Evolutionary conservation across 2,797 vertebrate species (phyloP).

Genomic region (Nyctibius grandis): DNA sequence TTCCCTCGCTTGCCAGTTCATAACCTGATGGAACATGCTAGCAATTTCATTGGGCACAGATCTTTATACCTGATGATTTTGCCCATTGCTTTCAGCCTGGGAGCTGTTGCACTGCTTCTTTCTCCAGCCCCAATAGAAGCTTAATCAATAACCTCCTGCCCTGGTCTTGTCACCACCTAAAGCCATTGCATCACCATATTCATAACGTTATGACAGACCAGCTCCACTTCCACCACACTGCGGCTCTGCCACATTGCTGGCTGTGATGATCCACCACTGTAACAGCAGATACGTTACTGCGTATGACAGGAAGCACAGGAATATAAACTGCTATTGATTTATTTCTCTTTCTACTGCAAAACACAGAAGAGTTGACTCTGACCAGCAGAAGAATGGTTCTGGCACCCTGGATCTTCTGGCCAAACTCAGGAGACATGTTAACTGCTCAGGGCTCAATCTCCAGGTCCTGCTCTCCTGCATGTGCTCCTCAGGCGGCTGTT

Average conservation of each 20-base stretch:
- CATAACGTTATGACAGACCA: accelerated
- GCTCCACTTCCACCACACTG: not conserved
- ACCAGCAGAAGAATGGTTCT: not conserved
- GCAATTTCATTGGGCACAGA: not conserved
- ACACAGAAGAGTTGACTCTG: not conserved
- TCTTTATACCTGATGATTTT: not conserved
- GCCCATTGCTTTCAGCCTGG: not conserved
- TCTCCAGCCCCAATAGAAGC: not conserved
- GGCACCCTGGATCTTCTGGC: not conserved
- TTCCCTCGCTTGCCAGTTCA: not conserved
- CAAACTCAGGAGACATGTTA: not conserved
- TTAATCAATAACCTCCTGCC: not conserved
- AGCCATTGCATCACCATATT: not conserved
- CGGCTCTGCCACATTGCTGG: not conserved
- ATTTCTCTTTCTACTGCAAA: not conserved
- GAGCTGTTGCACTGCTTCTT: not conserved
- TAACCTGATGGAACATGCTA: not conserved
- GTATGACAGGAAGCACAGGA: not conserved
- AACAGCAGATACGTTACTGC: not conserved
- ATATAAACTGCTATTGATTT: not conserved
- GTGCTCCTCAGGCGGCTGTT: not conserved
- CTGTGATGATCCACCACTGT: not conserved
- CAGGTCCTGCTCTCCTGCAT: not conserved
- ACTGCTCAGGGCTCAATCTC: not conserved
- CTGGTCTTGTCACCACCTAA: not conserved